Conservation (phyloP, 2,888 invertebrate species). For the Metallyticus violacea region DNA sequence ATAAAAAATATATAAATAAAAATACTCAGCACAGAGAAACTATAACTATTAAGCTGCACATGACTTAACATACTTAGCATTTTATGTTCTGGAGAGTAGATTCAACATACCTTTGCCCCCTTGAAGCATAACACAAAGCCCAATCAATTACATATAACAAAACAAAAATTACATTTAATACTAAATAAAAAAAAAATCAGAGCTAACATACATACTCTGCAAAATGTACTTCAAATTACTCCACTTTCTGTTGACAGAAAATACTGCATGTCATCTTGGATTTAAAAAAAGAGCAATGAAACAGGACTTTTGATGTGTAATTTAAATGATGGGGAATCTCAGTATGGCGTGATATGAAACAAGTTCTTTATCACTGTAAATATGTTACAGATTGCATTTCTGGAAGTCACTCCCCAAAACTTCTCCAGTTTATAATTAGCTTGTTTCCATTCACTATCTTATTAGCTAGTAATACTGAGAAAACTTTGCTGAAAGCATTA, state of each 20-base stretch:
- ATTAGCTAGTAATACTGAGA: too few species aligned
- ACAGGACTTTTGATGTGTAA: too few species aligned
- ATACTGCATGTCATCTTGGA: too few species aligned
- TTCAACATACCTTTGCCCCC: constrained; percentile 63
- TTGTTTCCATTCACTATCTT: too few species aligned
- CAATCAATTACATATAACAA: constrained; percentile 33
- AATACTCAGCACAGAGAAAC: background rate
- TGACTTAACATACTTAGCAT: background rate
- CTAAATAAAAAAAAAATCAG: background rate
- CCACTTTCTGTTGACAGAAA: too few species aligned
- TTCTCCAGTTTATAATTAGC: too few species aligned
- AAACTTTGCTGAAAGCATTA: too few species aligned
- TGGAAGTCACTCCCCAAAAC: too few species aligned
- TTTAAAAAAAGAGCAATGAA: background rate
- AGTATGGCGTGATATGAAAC: too few species aligned
- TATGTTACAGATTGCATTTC: too few species aligned
- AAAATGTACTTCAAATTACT: background rate
- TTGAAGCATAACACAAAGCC: constrained; percentile 45
- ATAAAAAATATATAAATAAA: background rate
- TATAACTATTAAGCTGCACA: background rate
- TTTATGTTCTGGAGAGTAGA: background rate
- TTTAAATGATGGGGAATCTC: too few species aligned
- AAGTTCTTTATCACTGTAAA: too few species aligned
- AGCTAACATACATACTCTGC: background rate
- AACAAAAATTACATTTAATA: background rate